Evolutionary conservation across 2,113 vertebrate genomes (phyloP), one percentile per base, ranked within the genome.

Genomic region (Clarias batrachus): DNA sequence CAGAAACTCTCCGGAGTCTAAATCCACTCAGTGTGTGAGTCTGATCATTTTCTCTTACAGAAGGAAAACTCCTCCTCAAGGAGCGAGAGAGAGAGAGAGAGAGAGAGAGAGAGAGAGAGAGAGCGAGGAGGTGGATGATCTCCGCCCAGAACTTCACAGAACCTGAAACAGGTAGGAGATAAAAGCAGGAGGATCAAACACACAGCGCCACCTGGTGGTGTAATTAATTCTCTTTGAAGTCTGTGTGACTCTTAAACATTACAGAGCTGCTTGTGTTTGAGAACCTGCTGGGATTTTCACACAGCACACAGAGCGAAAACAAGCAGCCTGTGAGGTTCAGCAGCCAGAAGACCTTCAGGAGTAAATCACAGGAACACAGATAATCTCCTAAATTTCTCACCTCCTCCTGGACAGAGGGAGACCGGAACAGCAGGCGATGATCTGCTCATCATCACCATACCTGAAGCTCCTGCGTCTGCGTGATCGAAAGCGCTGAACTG

Each of bases 101-200:
- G 63, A 82, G 81, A 56, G 62, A 19, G 48, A 70, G 41, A 25
- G 70, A 21, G 33, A 1, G 30, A 3, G 68, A 5, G 5, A 41
- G 12, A 21, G 33, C 10, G 71, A 21, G 4, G 21, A 4, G 60
- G 30, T 10, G 48, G n/a, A 70, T 62, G 27, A 60, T 74, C 83
- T 76, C 87, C 87, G 30, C 87, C 87, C 87, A 74, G 9, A 19
- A 71, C 19, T 78, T 62, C 41, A 62, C 65, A 41, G 33, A 85
- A 88, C 87, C 87, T 88, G 83, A 59, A 81, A 65, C 87, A 88
- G 87, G 87, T 88, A 85, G 9, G 30, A 14, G 14, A 74, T 30
- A 56, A 17, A 19, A 27, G 27, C 33, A 33, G 48, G 0, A 5
- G 66, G 27, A 56, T n/a, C 17, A 14, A n/a, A 16, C 48, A 48